Evolutionary conservation across 2,888 invertebrate genomes (phyloP), one percentile per base, ranked within the genome.

Genomic region (Vesta saturnalis): DNA sequence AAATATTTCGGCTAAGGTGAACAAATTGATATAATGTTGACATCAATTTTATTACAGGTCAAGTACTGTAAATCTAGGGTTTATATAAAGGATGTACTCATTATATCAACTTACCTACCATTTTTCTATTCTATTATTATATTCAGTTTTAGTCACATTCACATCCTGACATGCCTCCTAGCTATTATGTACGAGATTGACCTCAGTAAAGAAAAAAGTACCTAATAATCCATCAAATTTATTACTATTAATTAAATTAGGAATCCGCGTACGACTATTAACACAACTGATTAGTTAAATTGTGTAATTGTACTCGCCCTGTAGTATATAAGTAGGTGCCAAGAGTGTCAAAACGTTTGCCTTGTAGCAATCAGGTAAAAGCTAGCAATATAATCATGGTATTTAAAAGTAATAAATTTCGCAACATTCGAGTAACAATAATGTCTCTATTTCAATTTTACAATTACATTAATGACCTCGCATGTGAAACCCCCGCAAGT

Each of bases 1-100:
- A 39, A 23, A 55, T 52, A 70, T 46, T 39, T 63, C 66, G 70
- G 70, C 62, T 63, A 70, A 70, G 62, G 64, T 69, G 62, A 70
- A 60, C 61, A 64, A 64, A 60, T 56, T 63, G 56, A 63, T 64
- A 63, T 23, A 43, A 46, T n/a, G 55, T 55, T 12, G n/a, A 55
- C 55, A 58, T 54, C 47, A 47, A 23, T 64, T 46, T 16, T 57
- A 58, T 64, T 64, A 64, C 60, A 14, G 65, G 60, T 65, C 60
- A 65, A 49, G 49, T 39, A 52, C 39, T 58, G 18, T 43, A 64
- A 47, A 64, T 57, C 18, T 57, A 57, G 59, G 64, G 58, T 58
- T 59, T 59, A 23, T n/a, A 65, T 46, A 60, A 60, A 60, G 60
- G 65, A 52, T 43, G 22, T 21, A 15, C 54, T 49, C 54, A 60